Conservation (phyloP, 2,888 invertebrate species). For the Ochlodes sylvanus region DNA sequence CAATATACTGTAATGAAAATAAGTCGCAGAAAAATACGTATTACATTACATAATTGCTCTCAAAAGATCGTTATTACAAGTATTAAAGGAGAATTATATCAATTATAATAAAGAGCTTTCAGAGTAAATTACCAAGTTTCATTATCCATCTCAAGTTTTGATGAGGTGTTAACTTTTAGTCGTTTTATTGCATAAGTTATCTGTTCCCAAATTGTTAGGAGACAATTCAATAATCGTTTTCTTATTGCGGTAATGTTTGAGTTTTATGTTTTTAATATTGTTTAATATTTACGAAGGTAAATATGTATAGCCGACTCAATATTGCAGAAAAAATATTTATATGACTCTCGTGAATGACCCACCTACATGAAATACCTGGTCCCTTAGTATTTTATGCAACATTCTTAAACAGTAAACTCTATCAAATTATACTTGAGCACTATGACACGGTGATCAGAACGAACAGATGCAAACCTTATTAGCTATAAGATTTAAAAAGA, state of each 20-base stretch:
- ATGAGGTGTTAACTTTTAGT: constrained; percentile 35
- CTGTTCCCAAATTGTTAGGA: constrained; percentile 4
- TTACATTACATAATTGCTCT: neutral
- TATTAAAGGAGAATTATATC: constrained; percentile 13
- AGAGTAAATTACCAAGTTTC: constrained; percentile 21
- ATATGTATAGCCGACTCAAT: no score
- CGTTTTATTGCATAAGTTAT: constrained; percentile 30
- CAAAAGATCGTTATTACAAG: neutral
- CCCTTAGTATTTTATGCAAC: no score
- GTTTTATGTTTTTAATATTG: no score
- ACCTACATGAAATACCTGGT: no score
- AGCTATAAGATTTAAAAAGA: no score
- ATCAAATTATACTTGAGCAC: no score
- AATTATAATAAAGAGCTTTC: constrained; percentile 27
- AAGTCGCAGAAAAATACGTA: neutral
- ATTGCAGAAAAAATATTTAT: no score
- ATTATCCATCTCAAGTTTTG: constrained; percentile 34
- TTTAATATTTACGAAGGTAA: no score
- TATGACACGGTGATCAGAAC: no score
- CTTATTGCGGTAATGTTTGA: neutral
- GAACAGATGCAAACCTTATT: no score
- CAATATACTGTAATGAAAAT: neutral
- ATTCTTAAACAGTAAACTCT: no score
- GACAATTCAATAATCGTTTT: neutral
- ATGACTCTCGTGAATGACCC: no score